Conservation (phyloP, 1,140 invertebrate species). For the Muscidifurax raptorellus region DNA sequence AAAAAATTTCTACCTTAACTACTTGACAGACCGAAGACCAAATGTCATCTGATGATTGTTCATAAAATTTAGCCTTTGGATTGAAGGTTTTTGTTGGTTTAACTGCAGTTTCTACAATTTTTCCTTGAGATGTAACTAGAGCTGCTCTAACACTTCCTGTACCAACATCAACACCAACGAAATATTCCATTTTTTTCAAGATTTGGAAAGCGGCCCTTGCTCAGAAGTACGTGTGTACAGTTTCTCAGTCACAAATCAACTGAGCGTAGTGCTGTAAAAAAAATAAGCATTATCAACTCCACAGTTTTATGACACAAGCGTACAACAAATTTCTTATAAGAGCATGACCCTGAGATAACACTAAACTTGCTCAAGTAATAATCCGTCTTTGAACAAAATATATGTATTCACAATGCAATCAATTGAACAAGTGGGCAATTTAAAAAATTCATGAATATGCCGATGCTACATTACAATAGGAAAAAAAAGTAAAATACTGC, state of each 20-base stretch:
- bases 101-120: conserved; percentile 80
- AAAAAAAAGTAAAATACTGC: no score
- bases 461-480: neutral
- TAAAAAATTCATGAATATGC: neutral
- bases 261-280: conserved; percentile 48
- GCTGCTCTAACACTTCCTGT: conserved; percentile 92
- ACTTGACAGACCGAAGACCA: conserved; percentile 84
- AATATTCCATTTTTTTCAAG: conserved; percentile 75
- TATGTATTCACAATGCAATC: neutral
- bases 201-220: neutral
- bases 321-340: conserved; percentile 52
- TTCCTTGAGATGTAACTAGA: conserved; percentile 82
- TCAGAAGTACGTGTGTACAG: neutral
- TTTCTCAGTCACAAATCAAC: conserved; percentile 43
- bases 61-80: conserved; percentile 86
- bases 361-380: conserved; percentile 11
- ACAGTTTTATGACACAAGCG: conserved; percentile 46
- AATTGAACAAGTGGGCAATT: neutral
- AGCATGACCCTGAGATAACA: conserved; percentile 67
- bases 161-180: conserved; percentile 95
- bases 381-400: neutral
- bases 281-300: conserved; percentile 54
- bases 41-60: conserved; percentile 95
- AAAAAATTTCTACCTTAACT: conserved; percentile 79
- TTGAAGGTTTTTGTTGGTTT: conserved; percentile 86